phyloP scores from a whole-genome alignment of 1,140 invertebrate species.

The Macrocentrus cingulum region DNA sequence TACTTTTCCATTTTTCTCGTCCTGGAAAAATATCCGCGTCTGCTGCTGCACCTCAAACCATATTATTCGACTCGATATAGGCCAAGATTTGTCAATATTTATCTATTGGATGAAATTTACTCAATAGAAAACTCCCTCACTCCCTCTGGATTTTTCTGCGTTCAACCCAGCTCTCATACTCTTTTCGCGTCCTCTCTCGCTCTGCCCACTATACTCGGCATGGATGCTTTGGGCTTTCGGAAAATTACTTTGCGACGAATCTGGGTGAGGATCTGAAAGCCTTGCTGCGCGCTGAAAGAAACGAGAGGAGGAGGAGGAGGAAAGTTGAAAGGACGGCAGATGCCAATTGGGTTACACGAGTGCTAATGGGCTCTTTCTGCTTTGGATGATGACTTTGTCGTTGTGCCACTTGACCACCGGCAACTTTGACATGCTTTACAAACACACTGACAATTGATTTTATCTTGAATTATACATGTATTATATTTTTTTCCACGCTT shows the following conservation, averaged over 20 bases:
- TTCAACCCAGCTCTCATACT: background rate
- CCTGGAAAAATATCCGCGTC: constrained; percentile 5
- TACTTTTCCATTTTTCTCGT: constrained; percentile 24
- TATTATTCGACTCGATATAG: constrained; percentile 31
- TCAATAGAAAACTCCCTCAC: constrained; percentile 17
- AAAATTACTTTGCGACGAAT: constrained; percentile 7
- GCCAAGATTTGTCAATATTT: constrained; percentile 33
- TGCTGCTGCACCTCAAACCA: constrained; percentile 12
- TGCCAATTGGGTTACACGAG: background rate
- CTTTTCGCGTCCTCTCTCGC: background rate
- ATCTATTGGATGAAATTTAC: constrained; percentile 29
- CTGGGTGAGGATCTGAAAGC: constrained; percentile 7
- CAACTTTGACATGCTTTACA: too few species aligned
- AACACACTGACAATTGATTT: too few species aligned
- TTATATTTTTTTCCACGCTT: too few species aligned
- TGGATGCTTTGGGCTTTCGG: background rate
- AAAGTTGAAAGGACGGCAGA: too few species aligned
- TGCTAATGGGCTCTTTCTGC: background rate
- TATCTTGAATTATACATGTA: too few species aligned
- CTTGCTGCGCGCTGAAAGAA: constrained; percentile 5
- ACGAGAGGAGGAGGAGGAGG: background rate
- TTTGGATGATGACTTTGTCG: background rate
- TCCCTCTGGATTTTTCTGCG: background rate
- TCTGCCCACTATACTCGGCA: background rate
- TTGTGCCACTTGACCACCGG: too few species aligned